Conservation (phyloP, 35 echinoderm and acorn worm species). For the Apostichopus parvimensis region DNA sequence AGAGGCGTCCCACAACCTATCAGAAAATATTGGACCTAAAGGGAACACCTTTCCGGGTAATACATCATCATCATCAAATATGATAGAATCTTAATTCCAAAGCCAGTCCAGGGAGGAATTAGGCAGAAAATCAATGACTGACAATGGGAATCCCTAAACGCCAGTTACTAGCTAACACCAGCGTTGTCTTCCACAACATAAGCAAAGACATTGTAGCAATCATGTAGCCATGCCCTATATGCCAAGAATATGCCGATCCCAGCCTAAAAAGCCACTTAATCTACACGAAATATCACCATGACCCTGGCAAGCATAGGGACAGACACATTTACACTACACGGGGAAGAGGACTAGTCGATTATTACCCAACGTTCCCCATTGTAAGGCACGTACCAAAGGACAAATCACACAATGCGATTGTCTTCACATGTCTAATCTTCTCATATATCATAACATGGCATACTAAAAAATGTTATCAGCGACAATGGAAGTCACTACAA, state of each 20-base stretch:
- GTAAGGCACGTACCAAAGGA: conserved; percentile 35
- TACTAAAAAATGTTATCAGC: not conserved
- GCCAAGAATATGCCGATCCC: conserved; percentile 25
- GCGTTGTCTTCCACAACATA: conserved; percentile 32
- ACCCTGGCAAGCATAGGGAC: conserved; percentile 9
- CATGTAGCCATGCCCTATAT: conserved; percentile 12
- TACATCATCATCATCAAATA: too few relatives aligned
- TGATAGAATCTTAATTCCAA: too few relatives aligned
- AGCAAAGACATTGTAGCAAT: conserved; percentile 5
- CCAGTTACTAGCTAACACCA: conserved; percentile 15
- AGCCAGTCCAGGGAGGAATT: conserved; percentile 3
- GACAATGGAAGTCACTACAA: conserved; percentile 45
- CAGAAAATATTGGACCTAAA: too few relatives aligned
- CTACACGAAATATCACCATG: not conserved
- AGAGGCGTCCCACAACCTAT: too few relatives aligned
- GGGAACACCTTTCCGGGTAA: too few relatives aligned
- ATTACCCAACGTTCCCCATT: conserved; percentile 48
- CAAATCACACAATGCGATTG: not conserved
- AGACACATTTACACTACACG: not conserved
- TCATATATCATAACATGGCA: too few relatives aligned
- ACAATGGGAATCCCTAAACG: conserved; percentile 54
- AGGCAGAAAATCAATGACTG: conserved; percentile 31
- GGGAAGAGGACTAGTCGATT: conserved; percentile 55
- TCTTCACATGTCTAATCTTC: not conserved
- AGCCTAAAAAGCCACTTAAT: conserved; percentile 28